Evolutionary conservation across 2,113 vertebrate species (phyloP).

Genomic region (Pholis gunnellus): DNA sequence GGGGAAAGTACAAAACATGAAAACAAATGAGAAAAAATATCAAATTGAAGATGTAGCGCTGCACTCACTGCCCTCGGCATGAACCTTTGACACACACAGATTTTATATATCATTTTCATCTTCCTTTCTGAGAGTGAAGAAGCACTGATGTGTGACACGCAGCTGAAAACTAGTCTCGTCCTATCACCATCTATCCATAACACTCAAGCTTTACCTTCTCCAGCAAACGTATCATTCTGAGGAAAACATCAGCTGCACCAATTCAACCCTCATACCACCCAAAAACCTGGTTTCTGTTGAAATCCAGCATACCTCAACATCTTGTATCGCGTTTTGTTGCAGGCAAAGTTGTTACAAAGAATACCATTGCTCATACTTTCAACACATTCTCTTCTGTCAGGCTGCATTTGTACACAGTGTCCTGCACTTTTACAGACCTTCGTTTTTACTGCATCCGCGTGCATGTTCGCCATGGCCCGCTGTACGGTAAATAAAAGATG

Average conservation of each 20-base stretch:
- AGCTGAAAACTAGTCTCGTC: constrained; percentile 49
- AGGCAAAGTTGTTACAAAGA: constrained; percentile 13
- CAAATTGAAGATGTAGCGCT: constrained; percentile 27
- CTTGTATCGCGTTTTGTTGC: neutral
- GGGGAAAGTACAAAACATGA: constrained; percentile 33
- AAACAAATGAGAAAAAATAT: constrained; percentile 41
- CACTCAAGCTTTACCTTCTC: constrained; percentile 24
- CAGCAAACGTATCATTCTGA: neutral
- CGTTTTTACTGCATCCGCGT: constrained; percentile 57
- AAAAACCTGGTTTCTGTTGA: constrained; percentile 23
- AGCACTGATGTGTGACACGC: constrained; percentile 51
- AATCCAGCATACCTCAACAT: constrained; percentile 4
- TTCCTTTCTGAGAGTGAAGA: constrained; percentile 45
- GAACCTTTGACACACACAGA: constrained; percentile 68
- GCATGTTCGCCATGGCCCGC: constrained; percentile 56
- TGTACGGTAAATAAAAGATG: constrained; percentile 82
- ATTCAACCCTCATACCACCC: neutral
- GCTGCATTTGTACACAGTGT: constrained; percentile 8
- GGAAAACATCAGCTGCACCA: constrained; percentile 19
- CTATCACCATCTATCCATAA: constrained; percentile 49
- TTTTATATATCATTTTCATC: constrained; percentile 28
- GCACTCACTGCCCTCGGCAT: constrained; percentile 59
- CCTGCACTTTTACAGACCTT: constrained; percentile 47
- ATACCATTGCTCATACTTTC: constrained; percentile 36
- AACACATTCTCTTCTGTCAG: constrained; percentile 10